Conservation (phyloP, 2,797 vertebrate genomes). For the Apogon talboti region DNA sequence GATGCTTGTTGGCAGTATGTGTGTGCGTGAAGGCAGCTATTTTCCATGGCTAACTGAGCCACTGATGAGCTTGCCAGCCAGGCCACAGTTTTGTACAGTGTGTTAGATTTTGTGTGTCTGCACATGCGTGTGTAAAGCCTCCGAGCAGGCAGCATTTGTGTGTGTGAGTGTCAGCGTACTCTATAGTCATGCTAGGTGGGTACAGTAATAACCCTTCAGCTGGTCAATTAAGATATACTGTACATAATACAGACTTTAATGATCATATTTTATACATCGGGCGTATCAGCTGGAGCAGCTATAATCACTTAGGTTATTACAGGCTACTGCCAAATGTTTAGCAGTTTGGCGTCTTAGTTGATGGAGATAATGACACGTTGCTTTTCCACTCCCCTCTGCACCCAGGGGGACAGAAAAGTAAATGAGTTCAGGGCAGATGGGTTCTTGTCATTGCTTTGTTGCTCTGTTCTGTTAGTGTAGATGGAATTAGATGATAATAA, state of each 20-base stretch:
- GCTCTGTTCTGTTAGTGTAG: constrained; percentile 46
- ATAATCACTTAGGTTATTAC: constrained; percentile 9
- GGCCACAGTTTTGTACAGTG: constrained; percentile 35
- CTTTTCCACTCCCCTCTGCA: constrained; percentile 26
- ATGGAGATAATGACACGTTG: constrained; percentile 34
- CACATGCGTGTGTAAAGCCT: constrained; percentile 21
- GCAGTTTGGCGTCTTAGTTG: constrained; percentile 25
- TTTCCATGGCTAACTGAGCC: constrained; percentile 75
- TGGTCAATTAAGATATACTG: constrained; percentile 30
- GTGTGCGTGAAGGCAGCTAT: constrained; percentile 48
- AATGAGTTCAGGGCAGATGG: constrained; percentile 35
- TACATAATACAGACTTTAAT: constrained; percentile 24
- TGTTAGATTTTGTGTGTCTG: constrained; percentile 21
- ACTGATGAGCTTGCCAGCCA: constrained; percentile 64
- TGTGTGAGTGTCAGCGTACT: constrained; percentile 12
- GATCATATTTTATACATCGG: constrained; percentile 10
- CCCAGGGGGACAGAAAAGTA: constrained; percentile 42
- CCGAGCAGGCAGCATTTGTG: constrained; percentile 13
- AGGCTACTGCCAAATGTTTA: constrained; percentile 2
- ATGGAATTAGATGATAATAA: constrained; percentile 71
- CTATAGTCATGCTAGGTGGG: constrained; percentile 9
- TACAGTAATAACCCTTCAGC: constrained; percentile 47
- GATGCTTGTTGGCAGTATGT: constrained; percentile 63
- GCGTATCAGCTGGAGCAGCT: not conserved
- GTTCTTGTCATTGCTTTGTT: constrained; percentile 58